Evolutionary conservation across 1,140 invertebrate genomes (phyloP).

Genomic region (Drosophila sturtevanti): DNA sequence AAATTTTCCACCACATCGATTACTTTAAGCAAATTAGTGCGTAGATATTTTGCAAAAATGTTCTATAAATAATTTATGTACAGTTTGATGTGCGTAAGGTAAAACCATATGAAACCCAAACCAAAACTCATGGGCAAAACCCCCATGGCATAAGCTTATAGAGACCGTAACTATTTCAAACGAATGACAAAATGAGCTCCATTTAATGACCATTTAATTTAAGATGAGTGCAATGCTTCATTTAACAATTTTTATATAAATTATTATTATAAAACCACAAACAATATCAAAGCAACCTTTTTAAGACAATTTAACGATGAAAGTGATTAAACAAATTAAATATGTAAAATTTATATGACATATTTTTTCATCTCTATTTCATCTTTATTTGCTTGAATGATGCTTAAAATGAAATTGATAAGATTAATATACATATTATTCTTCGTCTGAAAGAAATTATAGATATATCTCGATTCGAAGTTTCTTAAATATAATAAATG

Average conservation of each 20-base stretch:
- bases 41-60: constrained; percentile 81
- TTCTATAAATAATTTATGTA: constrained; percentile 79
- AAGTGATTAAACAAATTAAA: too few relatives aligned
- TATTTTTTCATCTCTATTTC: too few relatives aligned
- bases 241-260: background rate
- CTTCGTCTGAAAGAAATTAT: too few relatives aligned
- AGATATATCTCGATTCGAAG: too few relatives aligned
- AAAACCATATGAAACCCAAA: background rate
- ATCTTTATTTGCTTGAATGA: too few relatives aligned
- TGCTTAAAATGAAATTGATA: too few relatives aligned
- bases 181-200: background rate
- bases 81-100: constrained; percentile 48
- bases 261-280: background rate
- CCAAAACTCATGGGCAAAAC: background rate
- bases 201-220: constrained; percentile 1
- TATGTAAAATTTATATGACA: too few relatives aligned
- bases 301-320: too few relatives aligned
- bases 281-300: background rate
- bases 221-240: background rate
- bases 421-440: too few relatives aligned
- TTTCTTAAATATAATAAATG: too few relatives aligned
- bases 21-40: constrained; percentile 81
- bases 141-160: background rate
- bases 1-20: constrained; percentile 80
- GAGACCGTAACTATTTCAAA: background rate